These are phyloP conservation scores for Tetraneura akinire DNA, from an alignment of 1,140 invertebrate genomes.

Conservation along the genomic window DNA sequence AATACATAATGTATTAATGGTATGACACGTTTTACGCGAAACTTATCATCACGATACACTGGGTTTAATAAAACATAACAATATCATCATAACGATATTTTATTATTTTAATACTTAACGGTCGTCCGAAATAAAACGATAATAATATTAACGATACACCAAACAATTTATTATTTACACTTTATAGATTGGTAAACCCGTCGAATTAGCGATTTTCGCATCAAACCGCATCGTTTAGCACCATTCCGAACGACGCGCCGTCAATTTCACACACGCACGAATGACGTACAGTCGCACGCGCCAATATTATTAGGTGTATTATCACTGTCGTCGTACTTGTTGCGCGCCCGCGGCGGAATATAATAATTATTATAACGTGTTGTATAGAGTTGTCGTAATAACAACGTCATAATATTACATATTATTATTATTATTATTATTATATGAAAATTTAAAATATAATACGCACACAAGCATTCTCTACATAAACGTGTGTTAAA, in stretches of 20 bases:
- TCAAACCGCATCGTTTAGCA: constrained; percentile 29
- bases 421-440: no score
- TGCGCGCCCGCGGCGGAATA: neutral
- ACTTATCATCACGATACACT: no score
- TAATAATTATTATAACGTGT: neutral
- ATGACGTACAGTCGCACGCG: neutral
- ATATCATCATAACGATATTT: neutral
- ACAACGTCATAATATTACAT: no score
- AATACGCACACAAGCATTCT: no score
- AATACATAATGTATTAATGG: no score
- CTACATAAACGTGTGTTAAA: no score
- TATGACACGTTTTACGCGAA: no score
- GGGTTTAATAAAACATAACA: neutral
- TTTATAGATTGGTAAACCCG: neutral
- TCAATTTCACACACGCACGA: neutral
- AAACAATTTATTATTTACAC: neutral
- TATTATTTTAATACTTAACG: neutral
- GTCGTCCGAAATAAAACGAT: no score
- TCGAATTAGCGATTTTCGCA: constrained; percentile 5
- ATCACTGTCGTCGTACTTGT: neutral
- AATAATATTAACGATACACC: neutral
- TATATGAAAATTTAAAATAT: no score
- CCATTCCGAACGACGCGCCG: neutral
- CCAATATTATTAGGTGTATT: neutral
- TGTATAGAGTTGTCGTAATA: neutral